A percentile compares a stretch with the other conserved stretches of the same genome.
phyloP scores from a whole-genome alignment of 1,140 invertebrate species.

The Drosophila grimshawi region DNA sequence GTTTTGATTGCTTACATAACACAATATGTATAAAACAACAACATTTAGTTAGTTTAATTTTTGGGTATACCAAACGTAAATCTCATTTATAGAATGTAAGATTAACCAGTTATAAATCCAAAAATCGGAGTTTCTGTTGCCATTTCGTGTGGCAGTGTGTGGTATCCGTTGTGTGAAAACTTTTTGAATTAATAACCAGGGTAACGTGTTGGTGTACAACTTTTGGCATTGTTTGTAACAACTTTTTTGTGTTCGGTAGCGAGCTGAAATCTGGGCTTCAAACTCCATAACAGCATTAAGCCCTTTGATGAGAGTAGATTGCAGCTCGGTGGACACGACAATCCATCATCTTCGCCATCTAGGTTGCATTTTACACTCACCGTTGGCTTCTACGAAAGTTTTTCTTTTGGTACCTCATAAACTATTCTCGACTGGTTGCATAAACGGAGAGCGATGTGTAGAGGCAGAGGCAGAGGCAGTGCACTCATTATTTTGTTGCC shows the following conservation, averaged over 20 bases:
- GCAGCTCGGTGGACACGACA: conserved; percentile 35
- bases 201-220: conserved; percentile 32
- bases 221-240: neutral
- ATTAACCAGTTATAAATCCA: neutral
- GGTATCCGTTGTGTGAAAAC: conserved; percentile 47
- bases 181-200: conserved; percentile 67
- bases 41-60: neutral
- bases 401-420: neutral
- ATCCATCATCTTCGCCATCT: conserved; percentile 56
- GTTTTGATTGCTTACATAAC: conserved; percentile 27
- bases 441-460: conserved; percentile 12
- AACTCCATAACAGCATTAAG: conserved; percentile 48
- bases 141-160: neutral
- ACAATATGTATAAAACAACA: neutral
- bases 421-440: conserved; percentile 32
- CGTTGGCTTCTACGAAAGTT: conserved; percentile 27
- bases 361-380: conserved; percentile 21
- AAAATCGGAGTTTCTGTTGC: conserved; percentile 11
- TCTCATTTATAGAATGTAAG: conserved; percentile 7
- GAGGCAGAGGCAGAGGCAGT: neutral
- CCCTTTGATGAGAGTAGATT: conserved; percentile 30
- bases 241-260: conserved; percentile 33
- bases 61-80: neutral
- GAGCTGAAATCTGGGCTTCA: conserved; percentile 48
- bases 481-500: conserved; percentile 16